Conservation (phyloP, 2,113 vertebrate genomes). For the Orycteropus afer region DNA sequence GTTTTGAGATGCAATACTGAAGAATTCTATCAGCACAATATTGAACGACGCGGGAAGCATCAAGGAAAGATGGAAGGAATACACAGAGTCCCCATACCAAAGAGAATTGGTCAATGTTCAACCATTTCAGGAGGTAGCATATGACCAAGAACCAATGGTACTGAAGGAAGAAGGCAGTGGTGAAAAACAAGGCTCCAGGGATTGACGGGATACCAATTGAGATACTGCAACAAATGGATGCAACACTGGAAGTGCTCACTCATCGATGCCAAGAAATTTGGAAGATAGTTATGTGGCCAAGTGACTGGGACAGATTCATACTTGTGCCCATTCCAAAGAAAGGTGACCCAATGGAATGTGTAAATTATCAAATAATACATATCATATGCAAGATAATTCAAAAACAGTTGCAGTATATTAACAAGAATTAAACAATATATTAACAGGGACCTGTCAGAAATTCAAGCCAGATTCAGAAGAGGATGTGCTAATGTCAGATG, state of each 20-base stretch:
- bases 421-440: too few relatives aligned
- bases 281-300: background rate
- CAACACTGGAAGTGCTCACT: background rate
- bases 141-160: background rate
- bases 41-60: background rate
- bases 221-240: too few relatives aligned
- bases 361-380: background rate
- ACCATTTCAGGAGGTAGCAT: background rate
- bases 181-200: background rate
- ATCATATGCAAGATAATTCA: background rate
- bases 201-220: background rate
- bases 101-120: background rate
- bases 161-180: background rate
- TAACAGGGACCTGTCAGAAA: too few relatives aligned
- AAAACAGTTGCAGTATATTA: too few relatives aligned
- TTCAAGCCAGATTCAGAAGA: too few relatives aligned
- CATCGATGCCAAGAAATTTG: background rate
- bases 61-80: background rate
- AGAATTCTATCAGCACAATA: background rate
- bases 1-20: background rate
- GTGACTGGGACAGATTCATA: background rate
- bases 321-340: background rate
- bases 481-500: too few relatives aligned
- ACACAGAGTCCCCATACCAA: background rate
- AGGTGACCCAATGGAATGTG: background rate